Conservation (phyloP, 2,888 invertebrate genomes). For the Tipula helvola region DNA sequence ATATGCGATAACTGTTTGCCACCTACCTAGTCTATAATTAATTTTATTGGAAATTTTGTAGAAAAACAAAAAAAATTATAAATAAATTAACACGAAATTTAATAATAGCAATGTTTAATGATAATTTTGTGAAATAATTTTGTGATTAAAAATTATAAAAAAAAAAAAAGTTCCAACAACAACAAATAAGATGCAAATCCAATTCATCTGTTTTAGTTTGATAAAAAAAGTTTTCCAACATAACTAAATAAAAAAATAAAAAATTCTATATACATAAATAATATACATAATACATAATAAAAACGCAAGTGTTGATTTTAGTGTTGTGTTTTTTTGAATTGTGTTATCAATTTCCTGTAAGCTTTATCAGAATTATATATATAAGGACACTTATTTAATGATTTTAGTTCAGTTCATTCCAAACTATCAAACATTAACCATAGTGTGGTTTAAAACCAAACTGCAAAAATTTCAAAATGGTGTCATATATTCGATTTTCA, state of each 20-base stretch:
- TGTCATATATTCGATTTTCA: neutral
- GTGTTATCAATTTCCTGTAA: slow-evolving; percentile 8
- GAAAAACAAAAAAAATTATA: neutral
- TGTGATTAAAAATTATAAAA: neutral
- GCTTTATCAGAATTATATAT: slow-evolving; percentile 8
- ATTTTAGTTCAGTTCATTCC: neutral
- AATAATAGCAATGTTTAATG: neutral
- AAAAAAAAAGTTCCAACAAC: neutral
- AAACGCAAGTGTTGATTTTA: slow-evolving; percentile 7
- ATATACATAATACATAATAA: neutral
- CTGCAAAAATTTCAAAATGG: neutral
- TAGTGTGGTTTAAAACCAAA: neutral
- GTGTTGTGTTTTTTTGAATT: neutral
- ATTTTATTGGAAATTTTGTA: neutral
- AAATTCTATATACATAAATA: neutral
- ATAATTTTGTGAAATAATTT: neutral
- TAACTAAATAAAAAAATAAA: neutral
- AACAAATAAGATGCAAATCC: slow-evolving; percentile 8
- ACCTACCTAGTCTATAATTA: neutral
- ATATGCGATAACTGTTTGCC: neutral
- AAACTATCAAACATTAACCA: neutral
- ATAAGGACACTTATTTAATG: neutral
- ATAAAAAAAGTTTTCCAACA: neutral
- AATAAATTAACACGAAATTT: neutral
- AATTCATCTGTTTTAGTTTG: slow-evolving; percentile 5